Percentiles rank a stretch among this genome's conserved stretches.
phyloP scores from a whole-genome alignment of 1,140 invertebrate genomes.

The Drosophila pectinifera region DNA sequence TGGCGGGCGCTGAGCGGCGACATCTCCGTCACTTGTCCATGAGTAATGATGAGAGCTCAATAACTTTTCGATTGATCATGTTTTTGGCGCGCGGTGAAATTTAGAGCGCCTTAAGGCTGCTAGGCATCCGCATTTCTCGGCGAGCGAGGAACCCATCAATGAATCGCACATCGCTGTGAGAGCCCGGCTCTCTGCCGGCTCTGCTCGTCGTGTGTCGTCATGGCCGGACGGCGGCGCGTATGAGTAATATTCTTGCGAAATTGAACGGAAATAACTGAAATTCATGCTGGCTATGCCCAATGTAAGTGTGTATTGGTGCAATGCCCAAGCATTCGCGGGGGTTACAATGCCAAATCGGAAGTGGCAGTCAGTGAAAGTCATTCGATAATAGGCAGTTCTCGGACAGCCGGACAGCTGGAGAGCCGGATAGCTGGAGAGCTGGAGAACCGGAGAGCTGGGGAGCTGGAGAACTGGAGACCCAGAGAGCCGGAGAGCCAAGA shows the following conservation, averaged over 20 bases:
- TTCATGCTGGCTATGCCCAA: conserved; percentile 34
- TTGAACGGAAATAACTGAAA: conserved; percentile 83
- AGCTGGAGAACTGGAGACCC: too few relatives aligned
- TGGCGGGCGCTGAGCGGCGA: conserved; percentile 25
- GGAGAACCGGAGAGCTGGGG: background rate
- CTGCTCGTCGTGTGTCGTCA: conserved; percentile 32
- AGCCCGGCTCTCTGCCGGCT: background rate
- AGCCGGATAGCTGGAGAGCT: too few relatives aligned
- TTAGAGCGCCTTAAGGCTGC: conserved; percentile 27
- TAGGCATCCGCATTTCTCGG: conserved; percentile 23
- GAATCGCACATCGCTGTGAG: conserved; percentile 44
- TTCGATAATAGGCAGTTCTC: conserved; percentile 21
- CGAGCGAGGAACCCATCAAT: conserved; percentile 53
- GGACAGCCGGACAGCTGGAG: background rate
- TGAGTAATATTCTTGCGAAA: conserved; percentile 84
- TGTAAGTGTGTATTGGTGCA: background rate
- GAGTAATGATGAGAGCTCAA: conserved; percentile 70
- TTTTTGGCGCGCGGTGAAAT: conserved; percentile 64
- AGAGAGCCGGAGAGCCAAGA: background rate
- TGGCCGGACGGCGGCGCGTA: conserved; percentile 51
- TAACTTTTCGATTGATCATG: conserved; percentile 69
- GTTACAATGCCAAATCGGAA: conserved; percentile 28
- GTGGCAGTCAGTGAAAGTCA: conserved; percentile 43
- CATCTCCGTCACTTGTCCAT: conserved; percentile 41
- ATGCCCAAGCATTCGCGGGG: conserved; percentile 1